Conservation (phyloP, 2,113 vertebrate species). For the Reinhardtius hippoglossoides region DNA sequence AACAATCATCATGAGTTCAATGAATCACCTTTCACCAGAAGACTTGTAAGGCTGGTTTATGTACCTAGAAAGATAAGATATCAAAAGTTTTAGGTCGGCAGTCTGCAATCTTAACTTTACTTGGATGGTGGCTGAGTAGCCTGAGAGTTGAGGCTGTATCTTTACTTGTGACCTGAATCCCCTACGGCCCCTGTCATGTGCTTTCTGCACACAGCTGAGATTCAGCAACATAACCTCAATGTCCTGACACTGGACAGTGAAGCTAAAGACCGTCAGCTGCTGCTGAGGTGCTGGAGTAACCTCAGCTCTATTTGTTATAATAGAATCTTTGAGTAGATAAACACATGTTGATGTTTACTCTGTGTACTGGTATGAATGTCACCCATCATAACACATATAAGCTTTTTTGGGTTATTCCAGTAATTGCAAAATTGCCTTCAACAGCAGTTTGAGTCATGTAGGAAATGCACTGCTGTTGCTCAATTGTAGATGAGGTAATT, state of each 20-base stretch:
- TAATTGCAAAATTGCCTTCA: not conserved
- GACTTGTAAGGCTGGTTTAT: not conserved
- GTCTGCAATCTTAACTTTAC: not conserved
- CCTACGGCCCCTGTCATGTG: conserved; percentile 33
- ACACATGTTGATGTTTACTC: too few species aligned
- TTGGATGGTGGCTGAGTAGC: conserved; percentile 8
- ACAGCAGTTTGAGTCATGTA: conserved; percentile 4
- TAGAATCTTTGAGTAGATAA: not conserved
- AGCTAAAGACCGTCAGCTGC: not conserved
- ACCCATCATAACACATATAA: too few species aligned
- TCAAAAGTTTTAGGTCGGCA: not conserved
- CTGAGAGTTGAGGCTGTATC: conserved; percentile 10
- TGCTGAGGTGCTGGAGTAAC: not conserved
- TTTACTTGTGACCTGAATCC: conserved; percentile 47
- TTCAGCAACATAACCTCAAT: conserved; percentile 12
- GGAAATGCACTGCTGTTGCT: conserved; percentile 19
- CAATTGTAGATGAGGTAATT: not conserved
- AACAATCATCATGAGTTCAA: not conserved
- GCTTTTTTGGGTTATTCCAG: not conserved
- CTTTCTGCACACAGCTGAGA: conserved; percentile 23
- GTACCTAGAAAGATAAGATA: not conserved
- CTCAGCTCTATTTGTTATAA: not conserved
- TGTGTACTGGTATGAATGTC: too few species aligned
- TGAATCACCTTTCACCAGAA: not conserved
- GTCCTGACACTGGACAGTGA: conserved; percentile 4